Evolutionary conservation across 2,113 vertebrate genomes (phyloP).

Genomic region (Sturnira hondurensis): DNA sequence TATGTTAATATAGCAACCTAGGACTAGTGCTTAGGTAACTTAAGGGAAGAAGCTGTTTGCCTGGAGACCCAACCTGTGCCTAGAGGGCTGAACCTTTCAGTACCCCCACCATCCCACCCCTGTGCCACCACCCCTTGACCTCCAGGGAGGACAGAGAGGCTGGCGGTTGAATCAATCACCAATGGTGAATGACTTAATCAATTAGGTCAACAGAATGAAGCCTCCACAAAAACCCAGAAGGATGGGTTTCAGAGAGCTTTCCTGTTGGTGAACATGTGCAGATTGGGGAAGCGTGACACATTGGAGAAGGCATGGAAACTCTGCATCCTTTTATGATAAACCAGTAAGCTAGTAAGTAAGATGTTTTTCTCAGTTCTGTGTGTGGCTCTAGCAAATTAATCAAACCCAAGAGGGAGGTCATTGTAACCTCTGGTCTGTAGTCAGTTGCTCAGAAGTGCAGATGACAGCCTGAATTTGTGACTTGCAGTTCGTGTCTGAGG

Average conservation of each 20-base stretch:
- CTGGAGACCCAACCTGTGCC: neutral
- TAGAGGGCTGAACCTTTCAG: neutral
- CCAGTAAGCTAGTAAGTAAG: neutral
- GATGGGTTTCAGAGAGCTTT: neutral
- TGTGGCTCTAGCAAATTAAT: neutral
- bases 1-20: neutral
- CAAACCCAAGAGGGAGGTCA: neutral
- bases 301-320: neutral
- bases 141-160: neutral
- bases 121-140: too few species aligned
- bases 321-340: neutral
- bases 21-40: neutral
- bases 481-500: neutral
- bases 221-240: neutral
- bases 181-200: neutral
- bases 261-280: neutral
- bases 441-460: neutral
- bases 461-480: neutral
- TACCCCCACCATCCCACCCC: neutral
- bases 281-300: neutral
- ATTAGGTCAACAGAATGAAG: neutral
- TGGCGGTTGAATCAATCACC: neutral
- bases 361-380: neutral
- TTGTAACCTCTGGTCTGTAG: neutral
- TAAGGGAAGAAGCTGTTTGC: neutral